Evolutionary conservation across 2,797 vertebrate species (phyloP), one percentile per base, ranked within the genome.

Genomic region (Furcifer pardalis): DNA sequence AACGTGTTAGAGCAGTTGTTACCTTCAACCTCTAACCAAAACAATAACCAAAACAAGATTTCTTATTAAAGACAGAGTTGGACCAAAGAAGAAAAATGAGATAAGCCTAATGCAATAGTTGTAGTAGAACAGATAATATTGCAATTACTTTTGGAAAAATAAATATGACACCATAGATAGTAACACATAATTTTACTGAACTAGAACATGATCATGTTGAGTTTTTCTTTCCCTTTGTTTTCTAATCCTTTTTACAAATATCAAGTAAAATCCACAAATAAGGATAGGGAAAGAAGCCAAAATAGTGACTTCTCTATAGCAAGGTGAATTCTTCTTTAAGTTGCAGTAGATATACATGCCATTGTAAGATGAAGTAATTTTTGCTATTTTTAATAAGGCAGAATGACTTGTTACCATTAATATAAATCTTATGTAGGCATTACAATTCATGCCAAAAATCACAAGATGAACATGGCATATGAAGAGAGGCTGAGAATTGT

Each of bases 171-270:
- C 15, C 60, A 35, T 37, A 40, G 42, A 74, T 85, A 87, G 74
- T 15, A 89, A 75, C 44, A 88, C 44, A 32, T 40, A 79, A 89
- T 92, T 93, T 84, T 17, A 72, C 1, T 0, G 37, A 90, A 74
- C 80, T 30, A 74, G n/a, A 19, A n/a, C 49, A 83, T 89, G 80
- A 74, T 46, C n/a, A 30, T 68, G 12, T 32, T n/a, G n/a, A n/a
- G n/a, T n/a, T n/a, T n/a, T n/a, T n/a, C n/a, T n/a, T n/a, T n/a
- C n/a, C n/a, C n/a, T 23, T 65, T 65, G 84, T 92, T 82, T 59
- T 81, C 15, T 17, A 9, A 2, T 30, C n/a, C n/a, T 74, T 5
- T 68, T 82, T 82, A 49, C 2, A 65, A 86, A 79, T 73, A 74
- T 71, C 9, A 81, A 44, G 75, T 77, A 72, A 88, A 89, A 75